A percentile compares a stretch with the other conserved stretches of the same genome.
phyloP scores from a whole-genome alignment of 2,113 vertebrate genomes.

The Egretta garzetta region DNA sequence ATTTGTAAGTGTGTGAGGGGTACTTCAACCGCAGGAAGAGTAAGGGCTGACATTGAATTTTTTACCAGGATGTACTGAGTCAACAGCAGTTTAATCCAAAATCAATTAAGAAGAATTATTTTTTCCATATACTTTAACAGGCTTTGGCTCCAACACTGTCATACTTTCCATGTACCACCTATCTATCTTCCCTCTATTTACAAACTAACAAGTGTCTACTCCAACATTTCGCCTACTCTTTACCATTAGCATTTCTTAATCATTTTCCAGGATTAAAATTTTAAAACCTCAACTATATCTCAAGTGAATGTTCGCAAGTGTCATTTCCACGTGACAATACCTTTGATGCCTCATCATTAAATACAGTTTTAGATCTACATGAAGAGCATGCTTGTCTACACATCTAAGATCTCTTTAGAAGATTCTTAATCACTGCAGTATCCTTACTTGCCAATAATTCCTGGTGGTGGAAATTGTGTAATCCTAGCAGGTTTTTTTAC shows the following conservation, averaged over 20 bases:
- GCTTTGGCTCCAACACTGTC: not conserved
- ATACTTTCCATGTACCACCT: accelerated
- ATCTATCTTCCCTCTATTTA: not conserved
- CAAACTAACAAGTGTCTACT: not conserved
- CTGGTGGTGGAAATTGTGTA: not conserved
- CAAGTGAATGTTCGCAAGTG: not conserved
- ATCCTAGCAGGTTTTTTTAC: not conserved
- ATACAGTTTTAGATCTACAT: not conserved
- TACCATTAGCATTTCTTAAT: not conserved
- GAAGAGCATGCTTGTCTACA: not conserved
- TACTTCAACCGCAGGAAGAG: not conserved
- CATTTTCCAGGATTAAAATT: not conserved
- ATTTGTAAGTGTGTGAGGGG: not conserved
- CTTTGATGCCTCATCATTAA: not conserved
- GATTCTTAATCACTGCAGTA: not conserved
- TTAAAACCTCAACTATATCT: not conserved
- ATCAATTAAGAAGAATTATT: not conserved
- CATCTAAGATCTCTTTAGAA: not conserved
- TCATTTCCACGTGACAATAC: not conserved
- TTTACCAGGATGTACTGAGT: not conserved
- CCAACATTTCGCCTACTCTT: not conserved
- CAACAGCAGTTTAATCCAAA: not conserved
- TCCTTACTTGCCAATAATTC: not conserved
- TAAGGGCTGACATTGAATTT: not conserved
- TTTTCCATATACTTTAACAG: not conserved